A percentile compares a stretch with the other conserved stretches of the same genome.
Conservation (phyloP, 1,140 invertebrate genomes). For the Charaxes varanes region DNA sequence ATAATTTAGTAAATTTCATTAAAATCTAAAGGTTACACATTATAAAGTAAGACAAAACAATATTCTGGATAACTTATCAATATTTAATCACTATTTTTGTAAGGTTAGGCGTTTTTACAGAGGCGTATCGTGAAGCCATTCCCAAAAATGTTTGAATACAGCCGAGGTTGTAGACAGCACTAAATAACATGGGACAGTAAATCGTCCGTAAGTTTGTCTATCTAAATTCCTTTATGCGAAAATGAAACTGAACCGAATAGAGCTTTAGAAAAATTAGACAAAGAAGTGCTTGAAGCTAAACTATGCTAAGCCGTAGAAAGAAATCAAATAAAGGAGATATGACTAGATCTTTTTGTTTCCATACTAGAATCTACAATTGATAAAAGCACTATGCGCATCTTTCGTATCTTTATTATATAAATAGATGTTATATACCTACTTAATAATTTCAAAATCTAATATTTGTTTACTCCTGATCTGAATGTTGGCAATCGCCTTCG, state of each 20-base stretch:
- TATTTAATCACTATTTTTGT: constrained; percentile 13
- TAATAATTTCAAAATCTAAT: constrained; percentile 65
- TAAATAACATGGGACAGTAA: neutral
- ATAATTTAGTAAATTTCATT: constrained; percentile 22
- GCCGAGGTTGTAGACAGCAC: constrained; percentile 5
- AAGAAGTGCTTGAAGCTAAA: constrained; percentile 71
- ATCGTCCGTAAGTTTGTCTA: constrained; percentile 3
- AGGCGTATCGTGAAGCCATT: constrained; percentile 10
- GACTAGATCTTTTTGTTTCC: constrained; percentile 69
- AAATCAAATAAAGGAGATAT: constrained; percentile 70
- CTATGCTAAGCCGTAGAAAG: constrained; percentile 71
- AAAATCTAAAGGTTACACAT: constrained; percentile 28
- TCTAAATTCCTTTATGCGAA: constrained; percentile 8
- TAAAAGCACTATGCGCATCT: constrained; percentile 73
- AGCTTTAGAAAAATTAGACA: constrained; percentile 13
- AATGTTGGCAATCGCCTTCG: constrained; percentile 70
- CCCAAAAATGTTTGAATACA: constrained; percentile 4
- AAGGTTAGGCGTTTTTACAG: constrained; percentile 18
- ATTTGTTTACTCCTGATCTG: constrained; percentile 62
- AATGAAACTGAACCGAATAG: constrained; percentile 4
- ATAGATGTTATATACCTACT: constrained; percentile 67
- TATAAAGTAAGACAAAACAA: constrained; percentile 35
- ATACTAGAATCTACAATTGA: constrained; percentile 66
- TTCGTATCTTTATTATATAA: constrained; percentile 67
- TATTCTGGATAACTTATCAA: constrained; percentile 73